Evolutionary conservation across 2,113 vertebrate species (phyloP).

Genomic region (Phalacrocorax carbo): DNA sequence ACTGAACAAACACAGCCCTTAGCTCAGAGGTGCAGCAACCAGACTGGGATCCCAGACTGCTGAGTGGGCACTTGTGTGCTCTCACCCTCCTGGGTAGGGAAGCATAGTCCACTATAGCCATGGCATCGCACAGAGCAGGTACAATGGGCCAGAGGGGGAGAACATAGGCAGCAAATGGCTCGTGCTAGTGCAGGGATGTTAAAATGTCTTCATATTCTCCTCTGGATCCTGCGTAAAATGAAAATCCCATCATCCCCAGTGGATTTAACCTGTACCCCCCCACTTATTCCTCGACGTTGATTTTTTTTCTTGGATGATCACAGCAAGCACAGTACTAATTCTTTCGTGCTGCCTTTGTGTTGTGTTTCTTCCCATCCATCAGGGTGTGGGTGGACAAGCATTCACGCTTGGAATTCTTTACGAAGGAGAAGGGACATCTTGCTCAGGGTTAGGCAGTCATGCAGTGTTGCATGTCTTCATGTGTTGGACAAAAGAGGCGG

Average conservation of each 20-base stretch:
- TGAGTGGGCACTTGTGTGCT: background rate
- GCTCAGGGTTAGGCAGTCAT: background rate
- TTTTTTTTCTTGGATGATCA: background rate
- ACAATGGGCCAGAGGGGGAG: background rate
- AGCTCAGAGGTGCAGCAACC: background rate
- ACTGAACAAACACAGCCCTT: background rate
- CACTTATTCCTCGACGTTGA: background rate
- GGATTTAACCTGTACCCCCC: background rate
- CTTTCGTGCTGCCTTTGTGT: background rate
- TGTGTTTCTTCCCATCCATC: background rate
- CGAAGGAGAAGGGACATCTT: background rate
- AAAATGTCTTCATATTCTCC: background rate
- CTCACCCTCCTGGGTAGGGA: background rate
- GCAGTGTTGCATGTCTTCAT: fast-evolving
- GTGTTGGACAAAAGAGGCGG: background rate
- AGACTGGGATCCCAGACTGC: background rate
- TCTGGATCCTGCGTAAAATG: background rate
- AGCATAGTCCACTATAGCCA: fast-evolving
- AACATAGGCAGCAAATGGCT: background rate
- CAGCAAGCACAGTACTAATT: background rate
- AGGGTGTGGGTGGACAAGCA: background rate
- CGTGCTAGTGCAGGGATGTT: background rate
- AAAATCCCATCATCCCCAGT: background rate
- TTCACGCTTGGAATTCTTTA: background rate
- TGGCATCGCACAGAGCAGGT: background rate